A percentile compares a stretch with the other conserved stretches of the same genome.
Evolutionary conservation across 2,888 invertebrate species (phyloP).

Genomic region (Leptogaster cylindrica): DNA sequence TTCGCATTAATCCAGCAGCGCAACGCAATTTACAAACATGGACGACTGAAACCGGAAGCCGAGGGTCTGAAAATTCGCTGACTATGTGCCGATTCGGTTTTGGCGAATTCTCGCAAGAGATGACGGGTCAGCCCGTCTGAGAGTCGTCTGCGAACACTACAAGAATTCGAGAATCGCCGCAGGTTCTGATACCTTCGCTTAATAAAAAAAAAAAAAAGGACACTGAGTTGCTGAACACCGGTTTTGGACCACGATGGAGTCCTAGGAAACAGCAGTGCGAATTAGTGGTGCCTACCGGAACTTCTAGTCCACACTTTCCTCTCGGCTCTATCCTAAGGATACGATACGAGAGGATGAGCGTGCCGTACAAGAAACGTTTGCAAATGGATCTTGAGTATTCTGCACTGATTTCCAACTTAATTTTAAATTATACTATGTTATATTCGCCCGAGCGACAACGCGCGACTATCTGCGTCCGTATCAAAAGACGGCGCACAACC

Average conservation of each 20-base stretch:
- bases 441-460: conserved; percentile 44
- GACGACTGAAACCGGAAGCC: conserved; percentile 28
- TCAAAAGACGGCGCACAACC: conserved; percentile 62
- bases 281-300: too few relatives aligned
- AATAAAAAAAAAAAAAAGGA: conserved; percentile 23
- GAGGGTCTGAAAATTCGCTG: conserved; percentile 30
- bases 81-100: conserved; percentile 19
- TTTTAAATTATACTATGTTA: conserved; percentile 29
- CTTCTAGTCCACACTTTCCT: background rate
- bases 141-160: conserved; percentile 6
- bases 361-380: conserved; percentile 1
- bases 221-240: conserved; percentile 16
- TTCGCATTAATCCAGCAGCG: conserved; percentile 8
- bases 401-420: background rate
- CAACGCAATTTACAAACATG: conserved; percentile 13
- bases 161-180: background rate
- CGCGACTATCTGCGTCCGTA: conserved; percentile 59
- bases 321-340: background rate
- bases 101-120: too few relatives aligned
- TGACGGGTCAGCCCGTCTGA: too few relatives aligned
- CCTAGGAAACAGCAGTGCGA: too few relatives aligned
- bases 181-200: conserved; percentile 11
- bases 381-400: background rate
- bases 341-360: background rate
- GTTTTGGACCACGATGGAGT: background rate